Base-by-base conservation (phyloP, 2,113 vertebrate species). In the Sula dactylatra region DNA sequence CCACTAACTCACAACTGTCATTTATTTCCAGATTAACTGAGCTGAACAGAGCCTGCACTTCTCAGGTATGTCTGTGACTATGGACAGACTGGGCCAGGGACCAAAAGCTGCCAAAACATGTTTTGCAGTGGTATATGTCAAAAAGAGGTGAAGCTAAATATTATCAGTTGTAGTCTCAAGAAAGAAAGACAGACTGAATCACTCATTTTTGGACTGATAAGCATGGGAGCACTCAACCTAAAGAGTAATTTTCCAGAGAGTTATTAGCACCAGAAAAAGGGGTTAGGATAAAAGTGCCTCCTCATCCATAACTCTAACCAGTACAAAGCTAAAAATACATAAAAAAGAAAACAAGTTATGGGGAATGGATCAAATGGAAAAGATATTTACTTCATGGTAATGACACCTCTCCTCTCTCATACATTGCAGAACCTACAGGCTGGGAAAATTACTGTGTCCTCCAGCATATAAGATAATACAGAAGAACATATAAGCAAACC, bases 401-500 rank as follows among this genome's bases (percentile, higher is more conserved):
- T 32, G 18, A 82, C 38, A 55, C 38, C 34, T 93, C 54, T 82
- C 42, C 78, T 87, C 42, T 89, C 64, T 85, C 81, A 91, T 45
- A 82, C 20, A 58, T 1, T 82, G 74, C 45, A 93, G 70, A 87
- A 89, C 58, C 58, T 81, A 40, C 15, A 26, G n/a, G 18, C 12
- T 85, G 66, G 34, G 54, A 85, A 91, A 76, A 62, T 70, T 29
- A 76, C 1, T 5, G 47, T 74, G 34, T 73, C 76, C 79, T 96
- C 77, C 64, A 82, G 54, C 26, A 89, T 32, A 14, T 44, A 62
- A 81, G 9, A 45, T 13, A 87, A 31, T 65, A 80, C 17, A 91
- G 84, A 95, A 92, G 29, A 90, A 69, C 32, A 56, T 61, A 74
- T 9, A 93, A 96, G 86, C 67, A 94, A 88, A 95, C 45, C 40